Evolutionary conservation across 2,888 invertebrate genomes (phyloP).

Genomic region (Aphidius colemani): DNA sequence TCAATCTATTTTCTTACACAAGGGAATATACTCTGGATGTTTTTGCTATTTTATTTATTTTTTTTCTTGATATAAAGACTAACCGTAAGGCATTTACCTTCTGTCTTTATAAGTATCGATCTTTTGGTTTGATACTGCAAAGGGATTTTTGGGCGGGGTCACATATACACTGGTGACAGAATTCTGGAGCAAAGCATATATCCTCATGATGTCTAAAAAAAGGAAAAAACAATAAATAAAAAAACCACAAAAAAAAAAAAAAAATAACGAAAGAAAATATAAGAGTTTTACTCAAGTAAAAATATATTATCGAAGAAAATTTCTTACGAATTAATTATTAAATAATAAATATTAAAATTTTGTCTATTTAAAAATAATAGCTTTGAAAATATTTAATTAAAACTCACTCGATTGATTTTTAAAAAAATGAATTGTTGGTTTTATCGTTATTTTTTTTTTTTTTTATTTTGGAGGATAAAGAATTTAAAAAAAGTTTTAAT

Average conservation of each 20-base stretch:
- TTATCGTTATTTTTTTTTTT: background rate
- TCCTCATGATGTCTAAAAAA: background rate
- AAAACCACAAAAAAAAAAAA: too few species aligned
- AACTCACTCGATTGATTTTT: background rate
- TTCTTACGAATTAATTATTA: too few species aligned
- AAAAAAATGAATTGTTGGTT: background rate
- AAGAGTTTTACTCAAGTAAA: too few species aligned
- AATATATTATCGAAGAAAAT: too few species aligned
- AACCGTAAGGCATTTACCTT: conserved; percentile 15
- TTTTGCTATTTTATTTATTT: too few species aligned
- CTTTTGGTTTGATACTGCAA: conserved; percentile 42
- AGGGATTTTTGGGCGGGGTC: conserved; percentile 42
- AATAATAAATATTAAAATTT: too few species aligned
- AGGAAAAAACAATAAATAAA: too few species aligned
- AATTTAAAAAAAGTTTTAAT: conserved; percentile 18
- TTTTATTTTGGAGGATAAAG: too few species aligned
- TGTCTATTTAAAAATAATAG: too few species aligned
- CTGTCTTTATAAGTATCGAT: conserved; percentile 39
- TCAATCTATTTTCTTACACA: background rate
- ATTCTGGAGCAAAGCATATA: conserved; percentile 1
- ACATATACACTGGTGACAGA: conserved; percentile 31
- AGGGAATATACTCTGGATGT: too few species aligned
- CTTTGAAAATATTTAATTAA: background rate
- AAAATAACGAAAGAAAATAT: too few species aligned
- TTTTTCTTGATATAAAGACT: too few species aligned